Conservation (phyloP, 2,888 invertebrate species). For the Eupithecia dodoneata region DNA sequence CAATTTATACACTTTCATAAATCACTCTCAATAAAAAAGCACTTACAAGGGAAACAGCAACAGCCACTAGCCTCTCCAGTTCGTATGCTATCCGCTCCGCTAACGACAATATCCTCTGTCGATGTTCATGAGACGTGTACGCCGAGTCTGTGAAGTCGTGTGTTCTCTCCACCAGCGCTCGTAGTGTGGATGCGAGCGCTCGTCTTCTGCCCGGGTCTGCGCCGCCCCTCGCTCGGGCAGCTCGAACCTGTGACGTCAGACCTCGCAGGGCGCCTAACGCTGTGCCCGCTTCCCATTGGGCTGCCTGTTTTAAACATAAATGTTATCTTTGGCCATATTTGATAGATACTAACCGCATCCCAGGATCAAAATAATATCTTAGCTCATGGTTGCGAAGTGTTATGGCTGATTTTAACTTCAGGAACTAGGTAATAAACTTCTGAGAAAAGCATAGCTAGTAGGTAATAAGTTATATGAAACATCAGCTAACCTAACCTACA, state of each 20-base stretch:
- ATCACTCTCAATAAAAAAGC: no score
- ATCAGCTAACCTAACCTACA: slow-evolving; percentile 29
- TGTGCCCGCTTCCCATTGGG: slow-evolving; percentile 85
- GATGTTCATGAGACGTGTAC: slow-evolving; percentile 98
- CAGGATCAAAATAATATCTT: background rate
- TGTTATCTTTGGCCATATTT: slow-evolving; percentile 2
- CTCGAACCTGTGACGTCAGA: slow-evolving; percentile 93
- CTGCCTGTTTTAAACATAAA: slow-evolving; percentile 61
- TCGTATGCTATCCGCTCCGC: slow-evolving; percentile 96
- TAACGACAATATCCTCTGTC: slow-evolving; percentile 95
- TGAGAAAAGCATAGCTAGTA: background rate
- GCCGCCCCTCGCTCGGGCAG: slow-evolving; percentile 89
- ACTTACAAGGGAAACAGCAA: slow-evolving; percentile 92
- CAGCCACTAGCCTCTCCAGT: slow-evolving; percentile 94
- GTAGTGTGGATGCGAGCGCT: slow-evolving; percentile 93
- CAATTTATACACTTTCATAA: no score
- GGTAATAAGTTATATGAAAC: background rate
- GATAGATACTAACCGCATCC: background rate
- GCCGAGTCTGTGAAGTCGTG: slow-evolving; percentile 99
- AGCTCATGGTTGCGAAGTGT: background rate
- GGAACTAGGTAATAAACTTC: background rate
- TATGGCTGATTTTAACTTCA: background rate
- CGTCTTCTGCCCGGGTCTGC: slow-evolving; percentile 88
- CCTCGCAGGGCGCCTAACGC: slow-evolving; percentile 93
- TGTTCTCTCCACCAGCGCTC: slow-evolving; percentile 96